Conservation (phyloP, 2,888 invertebrate species). For the Eupsilia transversa region DNA sequence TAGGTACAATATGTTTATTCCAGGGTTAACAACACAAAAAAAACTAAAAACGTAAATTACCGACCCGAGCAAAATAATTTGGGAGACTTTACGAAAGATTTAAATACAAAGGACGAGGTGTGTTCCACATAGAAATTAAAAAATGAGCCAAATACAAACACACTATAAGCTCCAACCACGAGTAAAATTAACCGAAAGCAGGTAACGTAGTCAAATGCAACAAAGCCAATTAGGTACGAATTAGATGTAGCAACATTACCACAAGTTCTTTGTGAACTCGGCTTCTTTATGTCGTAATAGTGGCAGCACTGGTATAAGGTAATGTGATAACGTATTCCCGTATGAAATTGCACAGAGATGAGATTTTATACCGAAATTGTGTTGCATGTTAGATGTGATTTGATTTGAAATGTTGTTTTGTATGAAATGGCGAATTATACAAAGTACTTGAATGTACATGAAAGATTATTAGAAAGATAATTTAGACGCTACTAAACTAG, state of each 20-base stretch:
- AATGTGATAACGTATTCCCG: conserved; percentile 48
- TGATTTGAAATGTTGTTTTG: conserved; percentile 15
- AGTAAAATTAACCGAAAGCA: conserved; percentile 45
- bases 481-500: not conserved
- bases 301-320: conserved; percentile 40
- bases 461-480: no score
- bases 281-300: conserved; percentile 53
- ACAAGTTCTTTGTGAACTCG: conserved; percentile 54
- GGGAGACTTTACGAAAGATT: conserved; percentile 6
- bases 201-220: conserved; percentile 49
- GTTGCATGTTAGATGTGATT: conserved; percentile 14
- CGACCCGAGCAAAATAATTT: not conserved
- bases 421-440: not conserved
- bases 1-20: not conserved
- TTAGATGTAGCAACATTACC: conserved; percentile 54
- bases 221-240: conserved; percentile 58
- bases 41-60: not conserved
- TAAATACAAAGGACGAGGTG: conserved; percentile 22
- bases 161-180: conserved; percentile 28
- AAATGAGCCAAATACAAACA: conserved; percentile 51
- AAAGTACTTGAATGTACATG: not conserved
- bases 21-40: not conserved
- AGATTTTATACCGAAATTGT: conserved; percentile 35
- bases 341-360: conserved; percentile 49
- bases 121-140: conserved; percentile 39